Evolutionary conservation across 2,113 vertebrate genomes (phyloP).

Genomic region (Theropithecus gelada): DNA sequence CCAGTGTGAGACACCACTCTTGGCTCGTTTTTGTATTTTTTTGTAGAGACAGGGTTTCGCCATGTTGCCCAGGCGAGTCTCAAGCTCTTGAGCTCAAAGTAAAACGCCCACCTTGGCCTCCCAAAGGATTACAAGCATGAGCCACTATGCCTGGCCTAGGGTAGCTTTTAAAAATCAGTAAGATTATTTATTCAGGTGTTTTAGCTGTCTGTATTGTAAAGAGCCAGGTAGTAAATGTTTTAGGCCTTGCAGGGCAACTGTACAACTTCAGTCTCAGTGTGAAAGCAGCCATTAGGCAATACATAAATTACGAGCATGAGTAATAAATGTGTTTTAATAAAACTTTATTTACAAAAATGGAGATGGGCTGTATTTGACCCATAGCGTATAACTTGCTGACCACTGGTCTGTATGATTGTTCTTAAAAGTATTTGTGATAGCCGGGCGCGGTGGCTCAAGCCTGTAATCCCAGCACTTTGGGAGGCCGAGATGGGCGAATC

Average conservation of each 20-base stretch:
- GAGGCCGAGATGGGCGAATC: too few relatives aligned
- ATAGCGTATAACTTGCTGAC: not conserved
- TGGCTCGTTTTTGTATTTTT: too few relatives aligned
- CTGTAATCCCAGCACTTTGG: too few relatives aligned
- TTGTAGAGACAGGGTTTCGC: too few relatives aligned
- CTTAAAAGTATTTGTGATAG: not conserved
- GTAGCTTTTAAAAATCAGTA: not conserved
- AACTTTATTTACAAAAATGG: conserved; percentile 23
- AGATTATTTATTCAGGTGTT: not conserved
- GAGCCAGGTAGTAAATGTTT: not conserved
- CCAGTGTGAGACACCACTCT: too few relatives aligned
- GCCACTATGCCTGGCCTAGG: too few relatives aligned
- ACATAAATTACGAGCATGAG: not conserved
- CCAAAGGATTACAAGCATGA: too few relatives aligned
- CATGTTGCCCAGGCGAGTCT: too few relatives aligned
- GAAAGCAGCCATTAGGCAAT: not conserved
- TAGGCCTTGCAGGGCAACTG: not conserved
- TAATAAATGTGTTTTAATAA: conserved; percentile 11
- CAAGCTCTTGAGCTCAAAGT: too few relatives aligned
- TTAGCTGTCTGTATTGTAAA: not conserved
- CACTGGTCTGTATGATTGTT: not conserved
- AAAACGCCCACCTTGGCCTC: too few relatives aligned
- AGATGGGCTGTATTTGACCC: not conserved
- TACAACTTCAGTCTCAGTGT: not conserved
- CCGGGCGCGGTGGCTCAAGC: too few relatives aligned